Evolutionary conservation across 2,888 invertebrate species (phyloP), one percentile per base, ranked within the genome.

Genomic region (Chelonus formosanus): DNA sequence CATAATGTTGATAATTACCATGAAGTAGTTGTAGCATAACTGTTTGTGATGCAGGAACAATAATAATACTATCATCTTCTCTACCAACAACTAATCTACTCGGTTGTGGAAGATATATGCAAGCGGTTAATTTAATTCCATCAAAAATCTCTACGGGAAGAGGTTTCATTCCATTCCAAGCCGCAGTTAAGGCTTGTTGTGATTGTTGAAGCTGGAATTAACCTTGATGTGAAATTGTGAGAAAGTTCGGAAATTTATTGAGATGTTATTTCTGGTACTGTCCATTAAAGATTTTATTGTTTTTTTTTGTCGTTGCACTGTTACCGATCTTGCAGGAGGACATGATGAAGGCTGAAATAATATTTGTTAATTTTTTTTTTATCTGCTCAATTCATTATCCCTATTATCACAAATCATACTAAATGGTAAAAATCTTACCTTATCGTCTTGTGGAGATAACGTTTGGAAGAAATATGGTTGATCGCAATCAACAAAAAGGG

Each of bases 41-140:
- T 0, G 97, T 96, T 80, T 97, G 96, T 0, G 96, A 96, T 0
- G 97, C 98, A 34, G 97, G 95, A 58, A 97, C 93, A 69, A 98
- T 96, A 32, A 98, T 92, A 70, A 99, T 98, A 63, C 94, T 92
- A 3, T 98, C 99, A 81, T 99, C 97, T 80, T 96, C 95, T 6
- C 97, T 88, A 0, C 98, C 98, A 70, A 97, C 94, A 7, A 98
- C 97, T 65, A 99, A 85, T 5, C 96, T 91, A 76, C 97, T 97
- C 78, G 97, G 97, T 59, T 93, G 91, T 0, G 97, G 92, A 60
- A 98, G 87, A 85, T 97, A 99, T 76, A 98, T 96, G 67, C 97
- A 97, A 0, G 97, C 92, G 0, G 97, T 97, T 59, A 98, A 86
- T 77, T 94, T 93, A 20, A 94, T 90, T 74, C 91, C 89, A 85